phyloP scores from a whole-genome alignment of 2,113 vertebrate genomes.

The Pygathrix nemaeus region DNA sequence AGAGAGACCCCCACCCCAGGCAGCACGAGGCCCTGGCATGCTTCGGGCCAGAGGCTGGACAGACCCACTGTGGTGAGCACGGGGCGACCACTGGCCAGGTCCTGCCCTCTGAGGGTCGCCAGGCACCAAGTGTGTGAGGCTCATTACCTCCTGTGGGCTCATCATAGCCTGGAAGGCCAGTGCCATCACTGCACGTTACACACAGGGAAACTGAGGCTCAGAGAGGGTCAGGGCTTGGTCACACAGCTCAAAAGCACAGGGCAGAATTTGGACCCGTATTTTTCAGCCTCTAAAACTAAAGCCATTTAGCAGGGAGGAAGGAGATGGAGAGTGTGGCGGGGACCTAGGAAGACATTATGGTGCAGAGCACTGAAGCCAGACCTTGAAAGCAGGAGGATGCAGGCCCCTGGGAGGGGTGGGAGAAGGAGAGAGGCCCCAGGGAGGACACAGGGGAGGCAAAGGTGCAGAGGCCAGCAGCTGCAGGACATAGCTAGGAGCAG shows the following conservation, averaged over 20 bases:
- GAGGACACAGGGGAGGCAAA: background rate
- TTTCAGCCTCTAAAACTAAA: background rate
- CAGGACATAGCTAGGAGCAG: background rate
- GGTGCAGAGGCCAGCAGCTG: background rate
- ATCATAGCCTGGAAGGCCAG: accelerated
- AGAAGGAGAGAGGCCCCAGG: background rate
- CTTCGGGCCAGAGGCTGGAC: background rate
- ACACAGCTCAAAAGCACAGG: background rate
- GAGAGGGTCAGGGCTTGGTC: background rate
- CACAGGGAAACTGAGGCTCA: background rate
- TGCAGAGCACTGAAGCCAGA: accelerated
- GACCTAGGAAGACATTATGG: background rate
- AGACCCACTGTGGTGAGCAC: background rate
- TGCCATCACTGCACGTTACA: background rate
- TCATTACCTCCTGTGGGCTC: accelerated
- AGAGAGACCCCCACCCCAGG: background rate
- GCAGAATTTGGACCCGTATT: background rate
- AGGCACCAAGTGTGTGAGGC: accelerated
- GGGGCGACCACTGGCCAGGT: background rate
- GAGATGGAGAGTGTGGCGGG: accelerated
- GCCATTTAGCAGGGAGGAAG: background rate
- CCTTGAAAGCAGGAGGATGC: background rate
- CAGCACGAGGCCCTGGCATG: background rate
- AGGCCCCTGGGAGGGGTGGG: background rate
- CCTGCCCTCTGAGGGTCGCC: background rate